These are phyloP conservation scores for Sebastes goodei DNA, from an alignment of 2,797 vertebrate genomes.

Conservation along the genomic window DNA sequence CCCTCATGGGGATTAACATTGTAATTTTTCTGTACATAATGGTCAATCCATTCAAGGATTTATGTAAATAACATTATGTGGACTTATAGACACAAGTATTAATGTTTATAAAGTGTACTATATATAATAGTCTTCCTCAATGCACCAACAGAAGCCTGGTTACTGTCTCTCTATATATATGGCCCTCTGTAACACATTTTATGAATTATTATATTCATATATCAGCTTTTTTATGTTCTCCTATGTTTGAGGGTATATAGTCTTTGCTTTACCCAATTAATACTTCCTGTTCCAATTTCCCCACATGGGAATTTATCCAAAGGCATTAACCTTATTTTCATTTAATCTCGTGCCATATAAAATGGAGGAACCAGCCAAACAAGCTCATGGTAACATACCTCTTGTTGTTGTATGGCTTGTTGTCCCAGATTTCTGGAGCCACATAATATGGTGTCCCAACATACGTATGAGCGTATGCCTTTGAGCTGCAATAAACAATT, in stretches of 20 bases:
- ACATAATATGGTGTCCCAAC: constrained; percentile 96
- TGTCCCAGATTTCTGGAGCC: constrained; percentile 97
- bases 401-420: constrained; percentile 94
- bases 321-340: not conserved
- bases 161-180: not conserved
- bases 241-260: no score
- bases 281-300: not conserved
- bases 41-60: not conserved
- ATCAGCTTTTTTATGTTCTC: not conserved
- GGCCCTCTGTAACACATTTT: not conserved
- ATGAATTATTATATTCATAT: not conserved
- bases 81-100: not conserved
- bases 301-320: not conserved
- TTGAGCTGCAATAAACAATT: constrained; percentile 76
- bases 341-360: not conserved
- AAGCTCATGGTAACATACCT: constrained; percentile 79
- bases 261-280: not conserved
- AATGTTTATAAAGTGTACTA: not conserved
- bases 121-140: no score
- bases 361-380: not conserved
- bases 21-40: not conserved
- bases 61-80: not conserved
- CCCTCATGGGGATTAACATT: not conserved
- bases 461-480: constrained; percentile 87
- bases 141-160: not conserved